Base-by-base conservation (phyloP, 2,113 vertebrate species). In the Meriones unguiculatus region DNA sequence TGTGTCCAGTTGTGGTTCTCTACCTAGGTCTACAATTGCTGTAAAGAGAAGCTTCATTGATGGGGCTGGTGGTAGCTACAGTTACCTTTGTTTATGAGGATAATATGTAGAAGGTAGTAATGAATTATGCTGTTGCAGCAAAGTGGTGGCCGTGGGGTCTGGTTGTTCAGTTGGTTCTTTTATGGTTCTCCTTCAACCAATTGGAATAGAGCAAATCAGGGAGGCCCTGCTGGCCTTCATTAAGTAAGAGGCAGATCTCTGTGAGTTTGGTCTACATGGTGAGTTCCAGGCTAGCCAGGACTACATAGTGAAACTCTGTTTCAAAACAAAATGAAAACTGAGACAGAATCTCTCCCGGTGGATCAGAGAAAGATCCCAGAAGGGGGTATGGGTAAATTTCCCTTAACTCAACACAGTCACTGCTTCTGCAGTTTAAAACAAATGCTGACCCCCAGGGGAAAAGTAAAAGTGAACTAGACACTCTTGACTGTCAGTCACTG, bases 401-500 rank as follows among this genome's bases (percentile, higher is more conserved):
- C 95, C 65, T 89, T 88, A 87, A 95, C 89, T 96, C 46, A 87
- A 89, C 76, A 95, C 62, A 94, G 90, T 97, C 92, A 96, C 87
- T 81, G 70, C 84, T 91, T 96, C 93, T 95, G 94, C 95, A 95
- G 94, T 96, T 97, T 97, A 91, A 97, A 98, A 97, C 96, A 87
- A 77, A 89, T 95, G 84, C 80, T 89, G 94, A 97, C 87, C 38
- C 97, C 96, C 94, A 95, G 94, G 93, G 94, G 96, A 92, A 94
- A 98, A 97, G 96, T 97, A 97, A 97, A 96, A 95, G 78, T 91
- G 93, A 87, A 92, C 91, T 97, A 95, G 95, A 91, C 72, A 90
- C 95, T 95, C 93, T 95, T 94, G 75, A 76, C 96, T 98, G 98
- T 93, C 98, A 97, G 86, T 98, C 97, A 97, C 77, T 95, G 78